phyloP scores from a whole-genome alignment of 2,888 invertebrate species.

The Sericinus montela region DNA sequence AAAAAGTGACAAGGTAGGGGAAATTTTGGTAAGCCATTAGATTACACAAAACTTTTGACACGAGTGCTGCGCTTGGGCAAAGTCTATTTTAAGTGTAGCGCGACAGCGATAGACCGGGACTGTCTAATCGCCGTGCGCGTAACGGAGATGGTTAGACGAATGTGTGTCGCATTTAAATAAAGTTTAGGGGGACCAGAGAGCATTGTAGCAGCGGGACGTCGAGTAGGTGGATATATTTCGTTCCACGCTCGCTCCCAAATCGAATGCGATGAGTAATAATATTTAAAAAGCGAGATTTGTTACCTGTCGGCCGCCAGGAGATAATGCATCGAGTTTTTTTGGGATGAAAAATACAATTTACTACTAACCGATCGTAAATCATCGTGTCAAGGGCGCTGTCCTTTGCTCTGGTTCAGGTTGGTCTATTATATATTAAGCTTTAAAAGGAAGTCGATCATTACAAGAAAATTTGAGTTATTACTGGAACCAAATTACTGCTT shows the following conservation, averaged over 20 bases:
- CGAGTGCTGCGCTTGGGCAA: conserved; percentile 78
- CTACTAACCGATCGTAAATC: conserved; percentile 67
- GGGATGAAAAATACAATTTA: conserved; percentile 75
- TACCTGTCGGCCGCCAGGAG: conserved; percentile 74
- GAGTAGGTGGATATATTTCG: conserved; percentile 80
- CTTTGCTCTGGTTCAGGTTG: conserved; percentile 61
- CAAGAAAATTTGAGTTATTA: conserved; percentile 28
- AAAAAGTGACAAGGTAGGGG: conserved; percentile 75
- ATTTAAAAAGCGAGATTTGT: conserved; percentile 78
- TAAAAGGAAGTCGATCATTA: conserved; percentile 28
- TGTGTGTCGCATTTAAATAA: conserved; percentile 75
- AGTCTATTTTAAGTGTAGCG: conserved; percentile 75
- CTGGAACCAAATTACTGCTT: not conserved
- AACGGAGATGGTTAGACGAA: conserved; percentile 64
- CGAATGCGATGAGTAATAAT: conserved; percentile 79
- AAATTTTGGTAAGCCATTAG: conserved; percentile 77
- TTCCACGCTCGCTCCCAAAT: conserved; percentile 73
- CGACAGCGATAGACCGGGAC: conserved; percentile 53
- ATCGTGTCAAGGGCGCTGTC: conserved; percentile 51
- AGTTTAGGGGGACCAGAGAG: conserved; percentile 75
- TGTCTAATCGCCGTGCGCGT: conserved; percentile 48
- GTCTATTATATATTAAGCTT: conserved; percentile 58
- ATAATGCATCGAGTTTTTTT: conserved; percentile 67
- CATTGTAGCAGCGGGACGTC: conserved; percentile 70
- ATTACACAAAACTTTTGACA: conserved; percentile 77